Conservation (phyloP, 2,797 vertebrate genomes). For the Gorsachius magnificus region DNA sequence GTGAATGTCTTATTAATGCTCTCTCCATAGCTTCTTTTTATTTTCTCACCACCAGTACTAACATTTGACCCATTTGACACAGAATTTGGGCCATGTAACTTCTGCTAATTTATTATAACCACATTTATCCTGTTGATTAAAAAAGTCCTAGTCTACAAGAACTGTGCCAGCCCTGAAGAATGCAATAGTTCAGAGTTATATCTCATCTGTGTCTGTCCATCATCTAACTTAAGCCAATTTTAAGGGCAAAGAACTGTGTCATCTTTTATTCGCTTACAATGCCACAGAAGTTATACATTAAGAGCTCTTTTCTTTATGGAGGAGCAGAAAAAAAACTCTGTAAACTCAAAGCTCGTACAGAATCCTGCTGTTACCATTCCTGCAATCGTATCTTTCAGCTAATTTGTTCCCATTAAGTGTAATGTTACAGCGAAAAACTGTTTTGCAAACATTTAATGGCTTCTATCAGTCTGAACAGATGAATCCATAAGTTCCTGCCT, state of each 20-base stretch:
- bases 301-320: not conserved
- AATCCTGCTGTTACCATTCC: conserved; percentile 36
- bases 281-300: not conserved
- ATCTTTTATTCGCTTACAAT: not conserved
- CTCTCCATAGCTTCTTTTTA: not conserved
- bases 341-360: not conserved
- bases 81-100: not conserved
- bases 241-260: not conserved
- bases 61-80: not conserved
- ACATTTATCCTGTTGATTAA: not conserved
- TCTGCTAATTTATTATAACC: not conserved
- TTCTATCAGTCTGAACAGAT: conserved; percentile 26
- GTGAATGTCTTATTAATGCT: not conserved
- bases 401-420: conserved; percentile 43
- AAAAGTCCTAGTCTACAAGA: not conserved
- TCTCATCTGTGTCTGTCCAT: not conserved
- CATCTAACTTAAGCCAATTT: not conserved
- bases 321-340: not conserved
- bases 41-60: not conserved
- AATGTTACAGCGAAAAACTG: conserved; percentile 33
- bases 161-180: not conserved
- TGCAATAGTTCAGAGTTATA: not conserved
- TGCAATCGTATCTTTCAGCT: conserved; percentile 10
- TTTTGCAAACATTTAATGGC: conserved; percentile 40
- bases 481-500: conserved; percentile 3